Evolutionary conservation across 1,140 invertebrate species (phyloP), one percentile per base, ranked within the genome.

Genomic region (Caenorhabditis brenneri): DNA sequence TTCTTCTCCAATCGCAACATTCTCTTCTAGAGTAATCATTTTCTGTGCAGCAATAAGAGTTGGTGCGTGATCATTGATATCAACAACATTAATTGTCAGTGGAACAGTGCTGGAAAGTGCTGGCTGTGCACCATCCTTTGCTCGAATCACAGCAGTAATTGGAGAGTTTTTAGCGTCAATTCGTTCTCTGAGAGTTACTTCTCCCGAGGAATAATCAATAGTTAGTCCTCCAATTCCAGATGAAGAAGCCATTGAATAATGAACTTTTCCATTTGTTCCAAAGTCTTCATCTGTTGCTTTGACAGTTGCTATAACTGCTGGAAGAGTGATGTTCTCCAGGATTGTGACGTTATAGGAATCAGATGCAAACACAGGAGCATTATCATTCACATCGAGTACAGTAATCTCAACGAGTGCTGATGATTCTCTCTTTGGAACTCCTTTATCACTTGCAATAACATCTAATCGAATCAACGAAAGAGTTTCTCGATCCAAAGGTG

Each of bases 251-350:
- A 92, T 85, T 10, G 83, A 87, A 88, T 92, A 92, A 29, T 91
- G 90, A 15, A 90, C 90, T 88, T 90, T 80, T 16, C 96, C 96
- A 92, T 99, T 98, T 3, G 95, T 92, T 19, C 96, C 96, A 16
- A 94, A 93, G 91, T 99, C 97, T 10, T 94, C 93, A 91, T 99
- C 97, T 0, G 93, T 94, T 0, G 97, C 97, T 15, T 93, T 93
- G 5, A 99, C 94, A 91, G 95, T 94, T 0, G 95, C 92, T 12
- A 98, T 95, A 29, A 94, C 94, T 0, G 92, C 92, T 84, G 96
- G 96, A 84, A 95, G 93, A 74, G 95, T 92, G 29, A 95, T 96
- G 91, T 97, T 96, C 91, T 99, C 97, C 51, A 94, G 92, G 7
- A 99, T 94, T 22, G 93, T 94, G 0, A 95, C 91, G 27, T 87